Evolutionary conservation across 2,113 vertebrate species (phyloP), one percentile per base, ranked within the genome.

Genomic region (Triplophysa tibetana): DNA sequence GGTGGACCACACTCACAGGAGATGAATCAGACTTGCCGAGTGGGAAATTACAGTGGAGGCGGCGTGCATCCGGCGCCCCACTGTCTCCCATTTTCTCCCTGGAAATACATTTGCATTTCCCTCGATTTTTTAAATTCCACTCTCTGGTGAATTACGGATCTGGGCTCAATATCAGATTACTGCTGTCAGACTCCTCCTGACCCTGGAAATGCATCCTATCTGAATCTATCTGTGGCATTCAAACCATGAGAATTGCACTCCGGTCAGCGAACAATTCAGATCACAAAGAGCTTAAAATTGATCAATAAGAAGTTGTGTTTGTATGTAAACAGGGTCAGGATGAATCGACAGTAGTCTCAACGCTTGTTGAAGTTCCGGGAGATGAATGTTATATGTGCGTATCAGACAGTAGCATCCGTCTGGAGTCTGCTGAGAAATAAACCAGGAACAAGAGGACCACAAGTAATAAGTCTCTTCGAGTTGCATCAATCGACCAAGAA

Each of bases 31-130:
- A 82, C 81, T 60, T 52, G 24, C 48, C 77, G 60, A 78, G 79
- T 45, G 81, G 78, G 70, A 85, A 77, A 85, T 80, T 81, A 81
- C 38, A 74, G 83, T 74, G 79, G 72, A 77, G 67, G 63, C 77
- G 76, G 56, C 50, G 7, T 58, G 76, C 76, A 38, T 65, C 75
- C 50, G 67, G 66, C 77, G 50, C 82, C 82, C 73, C 41, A 63
- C 68, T 54, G 77, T 78, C 77, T 80, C 63, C 23, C 62, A 24
- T 73, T 77, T 68, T 77, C 41, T 77, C 69, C 26, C 70, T 52
- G 48, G 60, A 78, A 84, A 85, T 63, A 69, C 52, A 84, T 84
- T 83, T 84, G 67, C 81, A 81, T 81, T 78, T n/a, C 58, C 23
- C 62, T 62, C 67, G 38, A 16, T 58, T 48, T 64, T 54, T 24